Percentiles rank a stretch among this genome's conserved stretches.
Evolutionary conservation across 35 echinoderm and acorn worm genomes (phyloP).

Genomic region (Ptychodera flava): DNA sequence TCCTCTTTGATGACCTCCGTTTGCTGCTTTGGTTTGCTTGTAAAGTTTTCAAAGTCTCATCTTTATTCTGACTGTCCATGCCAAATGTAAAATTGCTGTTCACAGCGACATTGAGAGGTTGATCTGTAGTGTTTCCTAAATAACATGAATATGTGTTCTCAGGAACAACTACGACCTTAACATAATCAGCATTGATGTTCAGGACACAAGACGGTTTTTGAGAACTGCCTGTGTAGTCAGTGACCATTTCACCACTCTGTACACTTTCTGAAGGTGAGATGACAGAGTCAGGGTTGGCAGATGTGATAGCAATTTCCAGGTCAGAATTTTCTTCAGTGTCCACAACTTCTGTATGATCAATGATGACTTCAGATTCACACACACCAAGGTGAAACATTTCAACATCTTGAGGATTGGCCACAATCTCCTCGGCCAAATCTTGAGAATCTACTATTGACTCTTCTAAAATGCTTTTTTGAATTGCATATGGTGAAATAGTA

Average conservation of each 20-base stretch:
- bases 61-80: not conserved
- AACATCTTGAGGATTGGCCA: not conserved
- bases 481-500: too few species aligned
- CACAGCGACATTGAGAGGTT: not conserved
- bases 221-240: not conserved
- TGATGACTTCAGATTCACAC: not conserved
- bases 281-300: not conserved
- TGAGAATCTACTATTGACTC: too few species aligned
- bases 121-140: not conserved
- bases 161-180: not conserved
- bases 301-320: not conserved
- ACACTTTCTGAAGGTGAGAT: not conserved
- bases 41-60: too few species aligned
- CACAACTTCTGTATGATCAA: not conserved
- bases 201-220: not conserved
- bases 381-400: not conserved
- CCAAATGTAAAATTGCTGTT: not conserved
- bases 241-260: not conserved
- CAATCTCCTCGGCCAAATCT: too few species aligned
- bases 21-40: too few species aligned
- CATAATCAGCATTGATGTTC: not conserved
- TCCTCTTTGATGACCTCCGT: not conserved
- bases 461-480: too few species aligned
- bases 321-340: not conserved
- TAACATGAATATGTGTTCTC: not conserved